Evolutionary conservation across 2,113 vertebrate genomes (phyloP), one percentile per base, ranked within the genome.

Genomic region (Trogon surrucura): DNA sequence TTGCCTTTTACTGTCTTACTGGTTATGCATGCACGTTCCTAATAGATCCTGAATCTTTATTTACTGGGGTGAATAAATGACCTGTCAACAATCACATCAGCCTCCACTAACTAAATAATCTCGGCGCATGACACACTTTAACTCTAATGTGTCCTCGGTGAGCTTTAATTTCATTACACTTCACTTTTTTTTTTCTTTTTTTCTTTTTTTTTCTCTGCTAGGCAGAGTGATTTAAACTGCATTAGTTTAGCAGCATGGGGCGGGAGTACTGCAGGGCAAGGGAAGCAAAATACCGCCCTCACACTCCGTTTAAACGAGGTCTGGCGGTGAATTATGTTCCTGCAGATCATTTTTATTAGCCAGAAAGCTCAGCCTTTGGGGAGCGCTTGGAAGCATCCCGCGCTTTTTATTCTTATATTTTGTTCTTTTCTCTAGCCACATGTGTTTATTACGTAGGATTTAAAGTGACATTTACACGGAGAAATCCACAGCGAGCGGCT

Each of bases 1-100:
- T 98, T 98, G 97, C 91, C 91, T 95, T 97, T 97, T 98, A 97
- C 97, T 97, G 96, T 96, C 96, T 92, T 73, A 54, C 95, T 95
- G 89, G 97, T 97, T 98, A 97, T 95, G 93, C 91, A 96, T 89
- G 96, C 93, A 96, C 95, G 78, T 81, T 81, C 95, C 77, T 97
- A 98, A 97, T 96, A 93, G 92, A 95, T 96, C 9, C 48, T 87
- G 94, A 96, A 97, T 96, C 97, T 96, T 96, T 97, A 96, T 96
- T 97, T 97, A 96, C 92, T 81, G 26, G 29, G 73, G 57, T 85
- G 80, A 96, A 97, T 96, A 97, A 96, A 95, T 32, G 80, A 92
- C 70, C 94, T 97, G 94, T 93, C 70, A 36, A 48, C 88, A 95
- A 88, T 41, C 57, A 57, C 75, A 95, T 84, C 25, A 26, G 92